Evolutionary conservation across 1,140 invertebrate genomes (phyloP).

Genomic region (Cherax quadricarinatus): DNA sequence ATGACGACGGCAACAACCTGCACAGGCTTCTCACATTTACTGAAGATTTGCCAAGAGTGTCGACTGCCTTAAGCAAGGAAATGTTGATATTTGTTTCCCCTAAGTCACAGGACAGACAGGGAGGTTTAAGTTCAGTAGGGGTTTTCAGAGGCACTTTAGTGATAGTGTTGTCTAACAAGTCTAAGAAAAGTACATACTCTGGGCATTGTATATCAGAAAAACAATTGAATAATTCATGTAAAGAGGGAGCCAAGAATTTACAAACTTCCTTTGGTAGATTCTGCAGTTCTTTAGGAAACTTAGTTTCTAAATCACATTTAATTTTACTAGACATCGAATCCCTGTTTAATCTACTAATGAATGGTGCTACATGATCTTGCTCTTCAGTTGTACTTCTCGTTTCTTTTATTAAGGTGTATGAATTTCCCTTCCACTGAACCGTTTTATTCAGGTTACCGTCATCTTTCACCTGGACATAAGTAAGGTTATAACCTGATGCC

Average conservation of each 20-base stretch:
- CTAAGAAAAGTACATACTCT: conserved; percentile 28
- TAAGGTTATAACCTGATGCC: background rate
- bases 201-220: background rate
- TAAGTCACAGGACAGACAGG: background rate
- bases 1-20: conserved; percentile 21
- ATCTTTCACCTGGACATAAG: conserved; percentile 5
- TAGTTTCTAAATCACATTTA: conserved; percentile 42
- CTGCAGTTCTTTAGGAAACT: conserved; percentile 24
- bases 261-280: conserved; percentile 25
- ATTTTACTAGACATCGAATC: background rate
- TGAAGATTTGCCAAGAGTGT: background rate
- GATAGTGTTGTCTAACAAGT: background rate
- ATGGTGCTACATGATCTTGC: background rate
- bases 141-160: conserved; percentile 47
- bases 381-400: background rate
- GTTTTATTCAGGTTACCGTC: background rate
- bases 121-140: background rate
- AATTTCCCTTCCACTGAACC: conserved; percentile 5
- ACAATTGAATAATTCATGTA: conserved; percentile 35
- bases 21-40: background rate
- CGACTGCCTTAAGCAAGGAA: conserved; percentile 20
- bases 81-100: background rate
- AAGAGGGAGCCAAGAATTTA: conserved; percentile 33
- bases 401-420: conserved; percentile 16
- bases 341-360: background rate